Evolutionary conservation across 1,140 invertebrate species (phyloP), one percentile per base, ranked within the genome.

Genomic region (Dinoponera quadriceps): DNA sequence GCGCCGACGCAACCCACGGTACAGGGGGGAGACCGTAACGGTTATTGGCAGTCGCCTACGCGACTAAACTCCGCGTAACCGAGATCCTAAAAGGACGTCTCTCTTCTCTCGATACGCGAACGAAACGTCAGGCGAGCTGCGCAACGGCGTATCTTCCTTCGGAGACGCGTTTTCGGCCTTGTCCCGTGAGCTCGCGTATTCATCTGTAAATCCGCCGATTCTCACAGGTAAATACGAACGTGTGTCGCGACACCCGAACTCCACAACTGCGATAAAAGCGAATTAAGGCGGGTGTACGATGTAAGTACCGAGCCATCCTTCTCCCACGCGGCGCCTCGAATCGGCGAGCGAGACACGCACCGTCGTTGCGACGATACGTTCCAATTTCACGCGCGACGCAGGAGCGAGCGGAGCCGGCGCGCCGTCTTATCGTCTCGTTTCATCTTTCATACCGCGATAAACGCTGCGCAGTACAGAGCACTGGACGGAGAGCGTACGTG

Each of bases 381-480:
- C 65, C 80, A 87, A 86, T 87, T 80, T 86, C 68, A 62, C 49
- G 54, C 25, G 27, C 63, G 25, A 72, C 69, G 11, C 71, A 33
- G 27, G 38, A 54, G 55, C 55, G 29, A 51, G 29, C 25, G 22
- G 16, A 20, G 18, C 49, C 48, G 68, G 18, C 16, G 33, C 13
- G 48, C 3, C 57, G 54, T 54, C 80, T 83, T 87, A 84, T 85
- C 85, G 66, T 85, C 81, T 65, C 75, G 82, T 85, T 82, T 84
- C 82, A 85, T 87, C 82, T 84, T 77, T 84, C 82, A 57, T 69
- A 80, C 80, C 33, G 73, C 71, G 74, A 84, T 73, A 84, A 74
- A 80, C 57, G 57, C 54, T 65, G 65, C 44, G 74, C 62, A 27
- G 25, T 78, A 68, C 33, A 60, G 44, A 59, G 59, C 68, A 27